Conservation (phyloP, 2,888 invertebrate species). For the Microlaimidae sp. region DNA sequence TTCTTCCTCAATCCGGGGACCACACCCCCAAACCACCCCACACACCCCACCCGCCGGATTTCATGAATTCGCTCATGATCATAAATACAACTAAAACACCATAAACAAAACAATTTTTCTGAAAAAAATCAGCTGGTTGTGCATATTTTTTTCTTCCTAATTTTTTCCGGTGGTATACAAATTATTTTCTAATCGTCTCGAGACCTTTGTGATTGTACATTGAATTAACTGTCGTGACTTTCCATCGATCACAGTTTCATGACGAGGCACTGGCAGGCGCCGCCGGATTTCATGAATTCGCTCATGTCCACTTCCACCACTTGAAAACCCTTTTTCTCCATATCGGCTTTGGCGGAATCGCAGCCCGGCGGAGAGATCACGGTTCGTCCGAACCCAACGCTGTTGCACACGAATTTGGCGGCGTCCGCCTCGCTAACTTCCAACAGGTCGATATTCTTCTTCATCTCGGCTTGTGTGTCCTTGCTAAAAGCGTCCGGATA, state of each 20-base stretch:
- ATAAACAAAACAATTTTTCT: too few species aligned
- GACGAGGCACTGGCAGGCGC: constrained; percentile 33
- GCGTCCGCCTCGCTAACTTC: constrained; percentile 11
- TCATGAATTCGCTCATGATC: too few species aligned
- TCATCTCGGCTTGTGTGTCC: not conserved
- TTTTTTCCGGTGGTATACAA: too few species aligned
- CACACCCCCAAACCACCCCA: too few species aligned
- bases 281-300: constrained; percentile 35
- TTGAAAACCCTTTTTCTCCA: constrained; percentile 23
- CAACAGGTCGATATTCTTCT: constrained; percentile 2
- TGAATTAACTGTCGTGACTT: too few species aligned
- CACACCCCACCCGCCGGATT: too few species aligned
- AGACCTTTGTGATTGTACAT: too few species aligned
- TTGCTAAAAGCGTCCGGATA: constrained; percentile 11
- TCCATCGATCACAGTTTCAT: constrained; percentile 29
- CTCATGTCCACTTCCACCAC: constrained; percentile 30
- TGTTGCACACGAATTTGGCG: constrained; percentile 12
- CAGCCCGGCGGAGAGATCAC: constrained; percentile 27
- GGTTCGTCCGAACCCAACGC: constrained; percentile 4
- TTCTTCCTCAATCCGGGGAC: too few species aligned
- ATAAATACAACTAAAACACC: too few species aligned
- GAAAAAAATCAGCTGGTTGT: too few species aligned
- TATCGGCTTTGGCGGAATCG: constrained; percentile 18
- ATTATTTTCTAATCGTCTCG: too few species aligned
- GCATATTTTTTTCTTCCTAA: too few species aligned